Evolutionary conservation across 2,797 vertebrate genomes (phyloP), one percentile per base, ranked within the genome.

Genomic region (Arremon brunneinucha): DNA sequence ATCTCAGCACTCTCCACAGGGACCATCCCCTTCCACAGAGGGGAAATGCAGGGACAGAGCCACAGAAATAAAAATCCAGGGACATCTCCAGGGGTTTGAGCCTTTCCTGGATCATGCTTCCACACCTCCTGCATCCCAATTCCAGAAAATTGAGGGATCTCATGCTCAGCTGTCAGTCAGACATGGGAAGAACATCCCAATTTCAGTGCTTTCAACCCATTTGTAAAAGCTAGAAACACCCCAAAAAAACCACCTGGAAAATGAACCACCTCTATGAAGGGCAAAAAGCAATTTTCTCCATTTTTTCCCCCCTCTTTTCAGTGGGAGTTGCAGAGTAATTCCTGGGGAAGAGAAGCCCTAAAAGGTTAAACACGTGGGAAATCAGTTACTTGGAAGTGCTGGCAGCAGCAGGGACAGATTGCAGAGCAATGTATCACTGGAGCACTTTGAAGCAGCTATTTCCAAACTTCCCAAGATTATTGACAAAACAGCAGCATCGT

Each of bases 401-500:
- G 77, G 77, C 92, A 89, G 88, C 47, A 13, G 88, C 88, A 53
- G 30, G 64, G 68, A 44, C 34, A 69, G 79, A 87, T 32, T 52
- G 79, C 14, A 27, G 72, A 86, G 69, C 71, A 91, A 82, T 3
- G 0, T 35, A 89, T 94, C 86, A 92, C 78, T 69, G 64, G 79
- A 88, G 77, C 47, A 32, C 67, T 95, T 69, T 18, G 90, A 63
- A 37, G 76, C 82, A 53, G 34, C 55, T 67, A 90, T 81, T 95
- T 88, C 76, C 62, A 80, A 96, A 89, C 91, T 95, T 96, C 2
- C 87, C 67, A 32, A 53, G 81, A 41, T 41, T 60, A 72, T 41
- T 90, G 93, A 88, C 60, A 72, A 80, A 96, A 41, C 94, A 93
- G 94, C 93, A 84, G 91, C 88, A 89, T 32, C 4, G 3, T 21